A percentile compares a stretch with the other conserved stretches of the same genome.
Conservation (phyloP, 92 coral and sea anemone genomes). For the Porites rus region DNA sequence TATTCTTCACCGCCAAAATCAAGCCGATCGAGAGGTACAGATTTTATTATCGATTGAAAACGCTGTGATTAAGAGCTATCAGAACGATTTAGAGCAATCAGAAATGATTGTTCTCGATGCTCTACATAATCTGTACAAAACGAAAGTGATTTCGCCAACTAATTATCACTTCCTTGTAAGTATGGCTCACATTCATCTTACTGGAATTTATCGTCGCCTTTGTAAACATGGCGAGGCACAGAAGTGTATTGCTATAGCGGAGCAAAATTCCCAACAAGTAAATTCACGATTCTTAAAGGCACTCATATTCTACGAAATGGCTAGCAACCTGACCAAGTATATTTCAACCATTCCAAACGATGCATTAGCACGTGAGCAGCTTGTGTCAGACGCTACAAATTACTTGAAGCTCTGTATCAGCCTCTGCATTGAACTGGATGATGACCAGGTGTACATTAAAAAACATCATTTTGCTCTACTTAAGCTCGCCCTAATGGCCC, state of each 20-base stretch:
- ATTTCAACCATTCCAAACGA: slow-evolving; percentile 12
- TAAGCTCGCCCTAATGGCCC: slow-evolving; percentile 65
- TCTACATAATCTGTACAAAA: background rate
- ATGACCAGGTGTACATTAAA: slow-evolving; percentile 50
- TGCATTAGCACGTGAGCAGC: slow-evolving; percentile 13
- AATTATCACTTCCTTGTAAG: slow-evolving; percentile 35
- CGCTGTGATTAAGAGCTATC: slow-evolving; percentile 63
- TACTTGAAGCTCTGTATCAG: slow-evolving; percentile 50
- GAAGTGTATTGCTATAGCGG: slow-evolving; percentile 27
- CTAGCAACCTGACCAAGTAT: slow-evolving; percentile 56
- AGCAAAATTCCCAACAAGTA: slow-evolving; percentile 35
- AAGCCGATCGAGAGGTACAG: slow-evolving; percentile 9
- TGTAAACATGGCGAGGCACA: slow-evolving; percentile 54
- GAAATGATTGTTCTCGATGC: slow-evolving; percentile 36
- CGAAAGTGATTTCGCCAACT: background rate
- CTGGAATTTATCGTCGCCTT: slow-evolving; percentile 67
- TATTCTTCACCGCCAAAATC: background rate
- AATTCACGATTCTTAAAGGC: slow-evolving; percentile 55
- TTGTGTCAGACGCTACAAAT: slow-evolving; percentile 26
- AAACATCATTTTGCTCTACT: slow-evolving; percentile 58
- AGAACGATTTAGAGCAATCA: slow-evolving; percentile 46
- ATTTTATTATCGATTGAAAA: slow-evolving; percentile 57
- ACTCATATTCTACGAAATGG: slow-evolving; percentile 58
- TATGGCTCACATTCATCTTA: slow-evolving; percentile 49
- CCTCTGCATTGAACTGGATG: slow-evolving; percentile 43